Evolutionary conservation across 2,113 vertebrate genomes (phyloP).

Genomic region (Centrocercus urophasianus): DNA sequence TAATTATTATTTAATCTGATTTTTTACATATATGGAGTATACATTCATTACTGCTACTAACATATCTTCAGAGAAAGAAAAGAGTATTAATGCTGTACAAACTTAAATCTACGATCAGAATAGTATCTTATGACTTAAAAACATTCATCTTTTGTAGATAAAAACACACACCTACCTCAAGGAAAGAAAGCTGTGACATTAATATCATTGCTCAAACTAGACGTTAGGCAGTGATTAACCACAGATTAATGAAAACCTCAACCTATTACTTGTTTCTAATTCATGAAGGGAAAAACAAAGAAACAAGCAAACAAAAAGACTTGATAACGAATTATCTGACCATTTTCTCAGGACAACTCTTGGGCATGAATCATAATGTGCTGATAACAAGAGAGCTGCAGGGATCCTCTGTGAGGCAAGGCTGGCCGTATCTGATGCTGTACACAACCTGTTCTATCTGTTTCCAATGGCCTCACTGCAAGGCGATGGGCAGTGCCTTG

Average conservation of each 20-base stretch:
- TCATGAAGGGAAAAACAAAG: background rate
- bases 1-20: background rate
- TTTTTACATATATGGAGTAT: background rate
- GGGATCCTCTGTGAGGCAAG: background rate
- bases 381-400: rapidly evolving
- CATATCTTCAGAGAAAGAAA: background rate
- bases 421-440: background rate
- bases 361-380: background rate
- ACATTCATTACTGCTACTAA: background rate
- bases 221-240: background rate
- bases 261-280: background rate
- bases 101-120: background rate
- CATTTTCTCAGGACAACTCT: background rate
- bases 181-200: background rate
- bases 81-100: background rate
- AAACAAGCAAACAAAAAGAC: background rate
- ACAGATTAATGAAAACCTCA: background rate
- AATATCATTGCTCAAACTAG: background rate
- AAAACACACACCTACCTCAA: background rate
- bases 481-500: rapidly evolving
- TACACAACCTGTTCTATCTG: background rate
- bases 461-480: background rate
- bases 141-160: background rate
- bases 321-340: background rate
- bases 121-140: background rate